Evolutionary conservation across 2,113 vertebrate species (phyloP).

Genomic region (Sclerurus mexicanus): DNA sequence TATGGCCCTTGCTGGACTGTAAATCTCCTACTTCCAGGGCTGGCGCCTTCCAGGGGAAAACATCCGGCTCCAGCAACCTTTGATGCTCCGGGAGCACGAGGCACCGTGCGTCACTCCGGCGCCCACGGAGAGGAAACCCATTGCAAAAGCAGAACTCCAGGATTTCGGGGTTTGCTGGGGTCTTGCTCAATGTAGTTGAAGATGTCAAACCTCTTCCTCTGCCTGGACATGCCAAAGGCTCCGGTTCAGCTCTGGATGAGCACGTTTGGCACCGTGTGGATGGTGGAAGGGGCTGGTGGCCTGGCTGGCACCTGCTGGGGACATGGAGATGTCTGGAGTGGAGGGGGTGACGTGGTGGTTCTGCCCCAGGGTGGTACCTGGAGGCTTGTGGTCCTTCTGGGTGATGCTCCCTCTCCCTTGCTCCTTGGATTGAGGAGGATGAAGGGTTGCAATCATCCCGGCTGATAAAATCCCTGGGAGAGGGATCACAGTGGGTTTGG

Average conservation of each 20-base stretch:
- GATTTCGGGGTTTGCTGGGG: rapidly evolving
- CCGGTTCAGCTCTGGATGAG: rapidly evolving
- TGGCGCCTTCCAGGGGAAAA: conserved; percentile 21
- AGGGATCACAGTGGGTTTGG: rapidly evolving
- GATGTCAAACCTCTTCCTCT: background rate
- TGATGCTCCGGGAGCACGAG: background rate
- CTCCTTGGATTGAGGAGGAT: background rate
- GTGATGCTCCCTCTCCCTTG: background rate
- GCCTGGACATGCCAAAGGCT: rapidly evolving
- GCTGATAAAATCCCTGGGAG: background rate
- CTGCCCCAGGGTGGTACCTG: background rate
- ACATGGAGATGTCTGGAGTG: rapidly evolving
- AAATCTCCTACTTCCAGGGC: background rate
- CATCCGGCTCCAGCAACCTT: background rate
- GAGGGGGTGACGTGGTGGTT: rapidly evolving
- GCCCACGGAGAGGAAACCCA: background rate
- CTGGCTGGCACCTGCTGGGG: rapidly evolving
- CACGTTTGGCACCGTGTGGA: rapidly evolving
- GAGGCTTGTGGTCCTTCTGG: background rate
- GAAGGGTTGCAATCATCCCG: rapidly evolving
- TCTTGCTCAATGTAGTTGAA: background rate
- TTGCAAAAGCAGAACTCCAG: background rate
- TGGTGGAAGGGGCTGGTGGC: background rate
- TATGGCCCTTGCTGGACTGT: background rate
- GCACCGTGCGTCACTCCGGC: background rate